Evolutionary conservation across 2,113 vertebrate species (phyloP).

Genomic region (Scopus umbretta): DNA sequence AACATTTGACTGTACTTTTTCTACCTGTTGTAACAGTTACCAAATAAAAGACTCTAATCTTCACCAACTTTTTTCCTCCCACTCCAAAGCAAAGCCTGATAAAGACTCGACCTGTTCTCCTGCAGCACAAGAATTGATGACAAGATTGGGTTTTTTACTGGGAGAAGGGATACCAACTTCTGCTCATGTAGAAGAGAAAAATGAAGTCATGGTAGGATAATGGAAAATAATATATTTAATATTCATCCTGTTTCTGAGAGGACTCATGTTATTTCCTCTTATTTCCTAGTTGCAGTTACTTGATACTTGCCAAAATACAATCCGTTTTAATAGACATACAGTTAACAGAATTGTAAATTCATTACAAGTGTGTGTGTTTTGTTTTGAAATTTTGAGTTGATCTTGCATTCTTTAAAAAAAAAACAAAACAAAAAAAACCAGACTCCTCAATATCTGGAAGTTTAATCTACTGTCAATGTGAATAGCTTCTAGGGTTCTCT

Average conservation of each 20-base stretch:
- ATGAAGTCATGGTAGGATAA: constrained; percentile 90
- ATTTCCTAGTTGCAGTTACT: background rate
- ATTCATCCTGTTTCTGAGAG: background rate
- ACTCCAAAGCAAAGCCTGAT: constrained; percentile 81
- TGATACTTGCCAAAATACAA: background rate
- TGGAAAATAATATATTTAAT: background rate
- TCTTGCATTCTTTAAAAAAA: background rate
- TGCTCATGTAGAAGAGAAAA: constrained; percentile 90
- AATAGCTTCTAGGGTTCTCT: background rate
- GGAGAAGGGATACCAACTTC: constrained; percentile 96
- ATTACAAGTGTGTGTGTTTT: background rate
- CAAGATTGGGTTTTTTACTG: constrained; percentile 95
- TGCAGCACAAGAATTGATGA: constrained; percentile 98
- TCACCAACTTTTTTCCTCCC: constrained; percentile 16
- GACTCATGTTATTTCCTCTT: background rate
- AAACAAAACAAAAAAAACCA: no score
- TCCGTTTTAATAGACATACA: background rate
- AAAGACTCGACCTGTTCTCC: constrained; percentile 90
- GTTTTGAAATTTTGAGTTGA: background rate
- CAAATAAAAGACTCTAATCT: background rate
- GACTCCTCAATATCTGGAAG: background rate
- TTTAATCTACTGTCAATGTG: background rate
- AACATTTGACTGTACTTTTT: background rate
- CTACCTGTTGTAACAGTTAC: background rate
- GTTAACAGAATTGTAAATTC: background rate